Evolutionary conservation across 2,797 vertebrate species (phyloP).

Genomic region (Selene dorsalis): DNA sequence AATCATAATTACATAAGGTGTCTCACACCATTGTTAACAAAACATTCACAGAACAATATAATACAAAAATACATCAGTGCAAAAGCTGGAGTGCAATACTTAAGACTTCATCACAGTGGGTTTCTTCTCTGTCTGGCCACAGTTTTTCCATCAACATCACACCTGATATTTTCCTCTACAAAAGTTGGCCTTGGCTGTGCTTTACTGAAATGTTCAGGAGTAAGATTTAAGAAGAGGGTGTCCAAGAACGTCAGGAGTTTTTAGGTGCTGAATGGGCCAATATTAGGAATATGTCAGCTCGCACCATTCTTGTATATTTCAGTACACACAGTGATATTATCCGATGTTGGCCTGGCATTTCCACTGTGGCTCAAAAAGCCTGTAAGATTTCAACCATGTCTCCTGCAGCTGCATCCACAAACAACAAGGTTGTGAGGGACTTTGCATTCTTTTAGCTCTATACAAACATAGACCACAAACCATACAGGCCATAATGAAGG

Average conservation of each 20-base stretch:
- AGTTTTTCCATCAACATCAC: not conserved
- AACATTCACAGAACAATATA: not conserved
- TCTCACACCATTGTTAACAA: not conserved
- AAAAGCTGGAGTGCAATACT: not conserved
- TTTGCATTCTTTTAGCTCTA: not conserved
- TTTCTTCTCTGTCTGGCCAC: not conserved
- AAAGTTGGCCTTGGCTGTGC: not conserved
- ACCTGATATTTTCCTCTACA: not conserved
- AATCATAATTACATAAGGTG: not conserved
- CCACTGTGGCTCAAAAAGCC: not conserved
- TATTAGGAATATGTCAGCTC: too few relatives aligned
- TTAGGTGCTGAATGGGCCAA: too few relatives aligned
- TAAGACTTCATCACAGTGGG: not conserved
- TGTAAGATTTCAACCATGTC: not conserved
- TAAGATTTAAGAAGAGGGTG: not conserved
- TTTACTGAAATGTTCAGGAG: not conserved
- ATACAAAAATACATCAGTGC: not conserved
- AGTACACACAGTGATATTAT: not conserved
- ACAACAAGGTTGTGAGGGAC: not conserved
- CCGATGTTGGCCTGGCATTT: not conserved
- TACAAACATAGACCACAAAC: not conserved
- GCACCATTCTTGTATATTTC: not conserved
- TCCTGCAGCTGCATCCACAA: not conserved
- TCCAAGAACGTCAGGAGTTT: too few relatives aligned
- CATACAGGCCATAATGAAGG: not conserved